These are phyloP conservation scores for Tetrapedia diversipes DNA, from an alignment of 2,888 invertebrate genomes.

Conservation along the genomic window DNA sequence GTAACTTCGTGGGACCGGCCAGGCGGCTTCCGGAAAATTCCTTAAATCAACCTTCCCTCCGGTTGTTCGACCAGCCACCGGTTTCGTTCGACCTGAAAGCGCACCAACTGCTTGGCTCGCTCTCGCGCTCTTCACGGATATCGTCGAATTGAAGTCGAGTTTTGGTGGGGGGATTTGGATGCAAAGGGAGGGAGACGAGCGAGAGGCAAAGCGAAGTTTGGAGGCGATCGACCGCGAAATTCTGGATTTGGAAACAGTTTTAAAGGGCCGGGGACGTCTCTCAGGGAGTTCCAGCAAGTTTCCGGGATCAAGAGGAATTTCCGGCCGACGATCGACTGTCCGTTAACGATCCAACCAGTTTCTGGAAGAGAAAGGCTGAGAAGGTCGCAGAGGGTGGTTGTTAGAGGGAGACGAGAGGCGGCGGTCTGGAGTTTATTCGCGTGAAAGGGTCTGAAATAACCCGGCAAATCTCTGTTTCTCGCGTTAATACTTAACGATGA, in stretches of 20 bases:
- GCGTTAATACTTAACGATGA: conserved; percentile 58
- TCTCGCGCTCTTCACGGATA: neutral
- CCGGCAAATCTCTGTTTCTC: conserved; percentile 10
- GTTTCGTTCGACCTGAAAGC: conserved; percentile 32
- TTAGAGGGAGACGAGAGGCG: neutral
- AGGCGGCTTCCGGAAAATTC: conserved; percentile 14
- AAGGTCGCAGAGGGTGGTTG: neutral
- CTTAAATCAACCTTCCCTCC: conserved; percentile 41
- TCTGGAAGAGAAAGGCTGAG: conserved; percentile 21
- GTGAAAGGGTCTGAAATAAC: conserved; percentile 47
- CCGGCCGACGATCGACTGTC: conserved; percentile 4
- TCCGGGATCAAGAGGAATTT: conserved; percentile 4
- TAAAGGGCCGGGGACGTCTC: neutral
- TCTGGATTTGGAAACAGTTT: neutral
- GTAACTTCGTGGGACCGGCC: neutral
- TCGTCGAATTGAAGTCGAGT: no score
- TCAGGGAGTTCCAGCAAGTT: neutral
- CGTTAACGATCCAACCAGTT: conserved; percentile 55
- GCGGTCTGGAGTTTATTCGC: conserved; percentile 52
- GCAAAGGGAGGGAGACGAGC: no score
- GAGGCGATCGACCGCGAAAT: conserved; percentile 16
- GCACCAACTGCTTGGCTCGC: neutral
- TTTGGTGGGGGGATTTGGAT: no score
- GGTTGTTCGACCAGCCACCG: neutral
- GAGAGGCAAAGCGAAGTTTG: neutral